Evolutionary conservation across 2,888 invertebrate species (phyloP).

Genomic region (Cataglyphis livida): DNA sequence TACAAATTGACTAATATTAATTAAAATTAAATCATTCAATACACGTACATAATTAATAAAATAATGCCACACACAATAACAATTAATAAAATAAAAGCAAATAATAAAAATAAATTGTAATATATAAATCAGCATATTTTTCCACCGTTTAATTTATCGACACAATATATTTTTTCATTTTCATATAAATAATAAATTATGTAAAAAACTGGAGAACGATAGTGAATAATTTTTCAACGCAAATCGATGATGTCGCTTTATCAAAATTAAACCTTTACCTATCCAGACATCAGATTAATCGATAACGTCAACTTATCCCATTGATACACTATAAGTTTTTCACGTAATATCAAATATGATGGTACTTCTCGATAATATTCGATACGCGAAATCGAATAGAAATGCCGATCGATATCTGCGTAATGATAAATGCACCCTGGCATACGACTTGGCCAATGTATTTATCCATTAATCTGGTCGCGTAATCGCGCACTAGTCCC

Average conservation of each 20-base stretch:
- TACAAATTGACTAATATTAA: background rate
- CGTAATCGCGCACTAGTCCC: constrained; percentile 61
- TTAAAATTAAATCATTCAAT: background rate
- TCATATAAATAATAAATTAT: background rate
- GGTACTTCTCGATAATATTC: constrained; percentile 13
- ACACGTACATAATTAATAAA: background rate
- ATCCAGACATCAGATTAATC: constrained; percentile 6
- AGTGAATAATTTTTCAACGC: constrained; percentile 3
- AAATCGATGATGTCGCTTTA: constrained; percentile 4
- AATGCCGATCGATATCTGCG: constrained; percentile 46
- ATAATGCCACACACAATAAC: no score
- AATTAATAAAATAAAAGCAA: no score
- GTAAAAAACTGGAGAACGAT: background rate
- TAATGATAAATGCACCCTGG: constrained; percentile 31
- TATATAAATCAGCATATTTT: background rate
- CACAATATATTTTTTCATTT: background rate
- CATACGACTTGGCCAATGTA: constrained; percentile 14
- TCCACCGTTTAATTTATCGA: background rate
- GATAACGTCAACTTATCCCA: no score
- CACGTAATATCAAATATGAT: background rate
- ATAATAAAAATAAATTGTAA: background rate
- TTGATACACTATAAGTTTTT: background rate
- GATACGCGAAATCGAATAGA: constrained; percentile 15
- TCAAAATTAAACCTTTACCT: background rate
- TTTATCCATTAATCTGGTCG: constrained; percentile 54